Percentiles rank a stretch among this genome's conserved stretches.
Conservation (phyloP, 2,888 invertebrate species). For the Morpho achilles region DNA sequence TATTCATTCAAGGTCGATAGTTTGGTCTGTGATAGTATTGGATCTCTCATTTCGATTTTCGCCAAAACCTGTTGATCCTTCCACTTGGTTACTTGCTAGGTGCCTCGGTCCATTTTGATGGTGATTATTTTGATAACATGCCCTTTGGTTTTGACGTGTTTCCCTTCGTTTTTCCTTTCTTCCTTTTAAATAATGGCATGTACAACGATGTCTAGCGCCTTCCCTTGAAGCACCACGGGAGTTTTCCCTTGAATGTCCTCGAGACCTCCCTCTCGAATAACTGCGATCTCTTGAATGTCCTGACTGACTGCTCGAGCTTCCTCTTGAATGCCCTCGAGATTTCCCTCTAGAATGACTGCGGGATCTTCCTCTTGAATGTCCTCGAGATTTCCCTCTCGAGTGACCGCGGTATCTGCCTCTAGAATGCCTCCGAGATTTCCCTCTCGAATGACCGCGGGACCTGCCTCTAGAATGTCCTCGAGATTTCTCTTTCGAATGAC, state of each 20-base stretch:
- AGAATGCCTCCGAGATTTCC: slow-evolving; percentile 11
- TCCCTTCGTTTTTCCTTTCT: slow-evolving; percentile 27
- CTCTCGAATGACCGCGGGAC: slow-evolving; percentile 16
- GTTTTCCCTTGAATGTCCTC: slow-evolving; percentile 9
- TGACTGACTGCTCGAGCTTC: slow-evolving; percentile 15
- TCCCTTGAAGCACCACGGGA: slow-evolving; percentile 16
- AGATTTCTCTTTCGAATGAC: slow-evolving; percentile 7
- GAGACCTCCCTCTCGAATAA: slow-evolving; percentile 13
- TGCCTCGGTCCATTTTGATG: slow-evolving; percentile 17
- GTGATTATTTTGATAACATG: slow-evolving; percentile 18
- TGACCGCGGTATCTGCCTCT: slow-evolving; percentile 14
- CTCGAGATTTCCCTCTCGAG: slow-evolving; percentile 16
- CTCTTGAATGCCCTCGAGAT: slow-evolving; percentile 19
- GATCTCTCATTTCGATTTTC: not conserved
- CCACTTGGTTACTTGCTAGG: not conserved
- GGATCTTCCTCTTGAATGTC: slow-evolving; percentile 21
- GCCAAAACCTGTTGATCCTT: not conserved
- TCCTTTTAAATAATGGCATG: slow-evolving; percentile 21
- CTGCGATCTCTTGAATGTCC: slow-evolving; percentile 11
- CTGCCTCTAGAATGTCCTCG: slow-evolving; percentile 12
- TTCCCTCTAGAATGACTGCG: slow-evolving; percentile 9
- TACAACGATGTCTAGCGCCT: slow-evolving; percentile 20
- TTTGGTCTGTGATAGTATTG: not conserved
- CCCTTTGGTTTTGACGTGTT: slow-evolving; percentile 18
- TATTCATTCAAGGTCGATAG: not conserved